These are phyloP conservation scores for Diloba caeruleocephala DNA, from an alignment of 2,888 invertebrate species.

Conservation along the genomic window DNA sequence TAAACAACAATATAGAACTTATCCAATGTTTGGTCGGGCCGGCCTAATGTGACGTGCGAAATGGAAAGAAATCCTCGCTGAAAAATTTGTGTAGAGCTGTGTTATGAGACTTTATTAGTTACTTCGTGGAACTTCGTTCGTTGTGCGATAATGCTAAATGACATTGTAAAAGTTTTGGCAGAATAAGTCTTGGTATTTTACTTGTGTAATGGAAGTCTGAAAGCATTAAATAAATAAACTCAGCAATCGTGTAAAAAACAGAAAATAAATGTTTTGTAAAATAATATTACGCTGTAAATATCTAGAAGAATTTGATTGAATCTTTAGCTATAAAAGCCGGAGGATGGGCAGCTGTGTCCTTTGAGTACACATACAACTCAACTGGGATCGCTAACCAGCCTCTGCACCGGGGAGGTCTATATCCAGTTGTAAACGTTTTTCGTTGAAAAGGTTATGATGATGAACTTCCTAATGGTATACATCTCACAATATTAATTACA, in stretches of 20 bases:
- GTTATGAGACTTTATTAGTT: conserved; percentile 75
- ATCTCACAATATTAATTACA: no score
- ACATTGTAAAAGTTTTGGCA: conserved; percentile 11
- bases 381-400: no score
- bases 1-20: conserved; percentile 87
- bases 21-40: conserved; percentile 75
- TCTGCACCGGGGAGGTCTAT: no score
- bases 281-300: neutral
- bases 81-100: conserved; percentile 72
- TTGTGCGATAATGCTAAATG: conserved; percentile 34
- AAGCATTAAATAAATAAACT: conserved; percentile 6
- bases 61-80: conserved; percentile 74
- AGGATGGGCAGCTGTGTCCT: no score
- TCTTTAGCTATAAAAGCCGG: no score
- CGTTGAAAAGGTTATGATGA: no score
- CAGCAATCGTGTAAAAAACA: neutral
- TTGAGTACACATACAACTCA: no score
- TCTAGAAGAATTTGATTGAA: no score
- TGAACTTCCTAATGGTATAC: no score
- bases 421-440: no score
- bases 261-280: conserved; percentile 2
- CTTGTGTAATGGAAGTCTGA: conserved; percentile 23
- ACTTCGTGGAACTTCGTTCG: conserved; percentile 62
- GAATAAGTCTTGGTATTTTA: conserved; percentile 10
- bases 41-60: conserved; percentile 77